Evolutionary conservation across 2,797 vertebrate species (phyloP), one percentile per base, ranked within the genome.

Genomic region (Microtus californicus): DNA sequence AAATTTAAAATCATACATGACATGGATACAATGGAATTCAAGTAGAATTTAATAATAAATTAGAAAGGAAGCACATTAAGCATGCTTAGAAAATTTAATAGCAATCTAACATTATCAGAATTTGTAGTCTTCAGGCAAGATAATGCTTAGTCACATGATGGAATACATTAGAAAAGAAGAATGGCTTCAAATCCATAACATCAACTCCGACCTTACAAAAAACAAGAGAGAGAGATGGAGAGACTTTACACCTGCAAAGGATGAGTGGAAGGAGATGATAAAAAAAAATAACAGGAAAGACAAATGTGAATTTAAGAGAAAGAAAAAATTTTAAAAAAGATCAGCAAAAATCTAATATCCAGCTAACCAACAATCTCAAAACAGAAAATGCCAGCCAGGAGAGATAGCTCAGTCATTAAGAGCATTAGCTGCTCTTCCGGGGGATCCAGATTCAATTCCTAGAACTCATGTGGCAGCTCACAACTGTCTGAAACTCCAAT

Each of bases 261-360:
- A 27, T 27, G 37, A 15, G 43, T 37, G 17, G 5, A 74, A 96
- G 10, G 37, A 89, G 61, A 79, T 11, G 45, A 69, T 59, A 89
- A 76, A 77, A 76, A 77, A 77, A 43, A 90, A 61, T 23, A 81
- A n/a, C 27, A 11, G 23, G 40, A 82, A 82, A 93, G 51, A 61
- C 59, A 59, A 90, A 76, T 76, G 40, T 67, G 25, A 65, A 77
- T 93, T 90, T 93, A 93, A 81, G 67, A 74, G 19, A 40, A 80
- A 81, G 14, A 13, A 54, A 87, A 8, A 90, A 65, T 82, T 48
- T 12, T 2, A 31, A 61, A 61, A 83, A 65, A 59, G 17, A 48
- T 45, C 27, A 67, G 2, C 81, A 40, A 79, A 65, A 7, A 59
- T 54, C 48, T 45, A 45, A 21, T 76, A 48, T 40, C 59, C 59